Percentiles rank a stretch among this genome's conserved stretches.
phyloP scores from a whole-genome alignment of 1,140 invertebrate genomes.

The Cydia amplana region DNA sequence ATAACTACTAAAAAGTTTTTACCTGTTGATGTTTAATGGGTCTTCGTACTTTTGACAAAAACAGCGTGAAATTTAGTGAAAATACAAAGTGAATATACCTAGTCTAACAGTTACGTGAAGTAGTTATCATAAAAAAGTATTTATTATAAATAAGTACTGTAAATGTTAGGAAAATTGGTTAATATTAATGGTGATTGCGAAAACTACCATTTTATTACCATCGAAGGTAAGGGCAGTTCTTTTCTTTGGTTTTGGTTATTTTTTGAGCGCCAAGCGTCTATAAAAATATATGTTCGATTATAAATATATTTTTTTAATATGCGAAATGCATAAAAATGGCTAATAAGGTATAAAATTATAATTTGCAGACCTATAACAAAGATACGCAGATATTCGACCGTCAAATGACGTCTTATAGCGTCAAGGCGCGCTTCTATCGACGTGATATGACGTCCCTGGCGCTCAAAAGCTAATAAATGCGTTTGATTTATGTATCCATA shows the following conservation, averaged over 20 bases:
- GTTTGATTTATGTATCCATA: conserved; percentile 70
- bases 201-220: not conserved
- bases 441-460: conserved; percentile 17
- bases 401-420: no score
- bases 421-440: not conserved
- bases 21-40: conserved; percentile 26
- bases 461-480: conserved; percentile 37
- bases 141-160: conserved; percentile 1
- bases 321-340: no score
- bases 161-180: conserved; percentile 22
- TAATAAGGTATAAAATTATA: no score
- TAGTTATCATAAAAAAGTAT: conserved; percentile 30
- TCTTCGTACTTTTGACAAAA: conserved; percentile 39
- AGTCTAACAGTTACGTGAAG: conserved; percentile 38
- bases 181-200: not conserved
- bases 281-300: no score
- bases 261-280: conserved; percentile 20
- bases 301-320: no score
- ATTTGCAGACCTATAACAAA: no score
- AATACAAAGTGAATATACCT: conserved; percentile 35
- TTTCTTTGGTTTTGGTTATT: not conserved
- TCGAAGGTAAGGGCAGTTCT: conserved; percentile 21
- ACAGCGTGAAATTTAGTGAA: conserved; percentile 32
- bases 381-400: no score
- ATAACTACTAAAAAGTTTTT: not conserved